Evolutionary conservation across 1,140 invertebrate species (phyloP).

Genomic region (Xylocopa sonorina): DNA sequence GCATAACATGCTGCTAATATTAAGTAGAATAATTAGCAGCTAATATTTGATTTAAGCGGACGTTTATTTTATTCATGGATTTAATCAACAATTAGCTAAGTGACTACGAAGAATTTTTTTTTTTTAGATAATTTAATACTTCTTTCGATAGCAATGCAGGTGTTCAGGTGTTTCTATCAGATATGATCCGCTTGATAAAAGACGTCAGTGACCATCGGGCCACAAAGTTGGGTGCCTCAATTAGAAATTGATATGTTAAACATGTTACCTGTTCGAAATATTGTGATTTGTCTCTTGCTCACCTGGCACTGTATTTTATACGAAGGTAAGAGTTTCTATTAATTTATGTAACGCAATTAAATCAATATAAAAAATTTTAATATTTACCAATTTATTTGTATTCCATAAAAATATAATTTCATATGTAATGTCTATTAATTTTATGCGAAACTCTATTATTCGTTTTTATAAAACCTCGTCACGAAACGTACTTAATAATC

Average conservation of each 20-base stretch:
- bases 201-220: not conserved
- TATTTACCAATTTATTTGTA: not conserved
- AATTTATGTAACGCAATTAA: not conserved
- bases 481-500: too few species aligned
- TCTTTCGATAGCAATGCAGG: conserved; percentile 35
- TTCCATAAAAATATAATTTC: not conserved
- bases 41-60: not conserved
- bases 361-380: not conserved
- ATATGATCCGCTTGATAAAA: conserved; percentile 29
- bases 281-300: not conserved
- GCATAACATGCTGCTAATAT: too few species aligned
- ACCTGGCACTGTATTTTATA: not conserved
- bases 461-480: too few species aligned
- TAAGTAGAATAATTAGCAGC: too few species aligned
- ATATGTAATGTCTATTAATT: not conserved
- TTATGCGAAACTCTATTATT: too few species aligned
- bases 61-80: not conserved
- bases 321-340: not conserved
- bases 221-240: not conserved
- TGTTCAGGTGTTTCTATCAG: conserved; percentile 47
- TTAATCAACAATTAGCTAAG: not conserved
- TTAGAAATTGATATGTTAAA: not conserved
- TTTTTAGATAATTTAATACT: conserved; percentile 13
- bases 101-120: not conserved
- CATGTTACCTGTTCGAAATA: not conserved